phyloP scores from a whole-genome alignment of 2,113 vertebrate species.

The Macquaria australasica region DNA sequence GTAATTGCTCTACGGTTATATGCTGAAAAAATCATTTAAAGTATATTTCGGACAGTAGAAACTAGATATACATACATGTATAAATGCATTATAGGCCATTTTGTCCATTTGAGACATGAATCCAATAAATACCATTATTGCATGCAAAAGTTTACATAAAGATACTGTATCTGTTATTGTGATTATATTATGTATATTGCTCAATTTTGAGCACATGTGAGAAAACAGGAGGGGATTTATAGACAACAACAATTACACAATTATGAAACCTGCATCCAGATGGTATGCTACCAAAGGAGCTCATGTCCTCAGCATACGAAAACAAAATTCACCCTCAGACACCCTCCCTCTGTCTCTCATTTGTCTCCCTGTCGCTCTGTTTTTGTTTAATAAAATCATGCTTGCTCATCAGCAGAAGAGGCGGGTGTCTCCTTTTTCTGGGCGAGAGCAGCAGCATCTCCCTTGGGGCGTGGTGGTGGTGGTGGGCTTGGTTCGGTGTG shows the following conservation, averaged over 20 bases:
- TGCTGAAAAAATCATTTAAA: background rate
- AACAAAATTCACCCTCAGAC: conserved; percentile 38
- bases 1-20: background rate
- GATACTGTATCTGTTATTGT: background rate
- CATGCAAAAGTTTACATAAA: background rate
- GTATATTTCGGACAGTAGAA: background rate
- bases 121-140: background rate
- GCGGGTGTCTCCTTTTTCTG: conserved; percentile 44
- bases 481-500: conserved; percentile 46
- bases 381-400: conserved; percentile 63
- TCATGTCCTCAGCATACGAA: conserved; percentile 44
- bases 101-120: background rate
- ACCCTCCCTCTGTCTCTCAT: conserved; percentile 39
- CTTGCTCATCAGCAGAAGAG: conserved; percentile 69
- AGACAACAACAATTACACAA: background rate
- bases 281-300: conserved; percentile 37
- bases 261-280: conserved; percentile 41
- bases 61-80: background rate
- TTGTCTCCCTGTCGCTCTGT: conserved; percentile 42
- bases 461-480: conserved; percentile 48
- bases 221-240: background rate
- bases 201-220: background rate
- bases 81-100: background rate
- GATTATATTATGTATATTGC: background rate
- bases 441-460: conserved; percentile 54